Evolutionary conservation across 2,113 vertebrate genomes (phyloP).

Genomic region (Archilochus colubris): DNA sequence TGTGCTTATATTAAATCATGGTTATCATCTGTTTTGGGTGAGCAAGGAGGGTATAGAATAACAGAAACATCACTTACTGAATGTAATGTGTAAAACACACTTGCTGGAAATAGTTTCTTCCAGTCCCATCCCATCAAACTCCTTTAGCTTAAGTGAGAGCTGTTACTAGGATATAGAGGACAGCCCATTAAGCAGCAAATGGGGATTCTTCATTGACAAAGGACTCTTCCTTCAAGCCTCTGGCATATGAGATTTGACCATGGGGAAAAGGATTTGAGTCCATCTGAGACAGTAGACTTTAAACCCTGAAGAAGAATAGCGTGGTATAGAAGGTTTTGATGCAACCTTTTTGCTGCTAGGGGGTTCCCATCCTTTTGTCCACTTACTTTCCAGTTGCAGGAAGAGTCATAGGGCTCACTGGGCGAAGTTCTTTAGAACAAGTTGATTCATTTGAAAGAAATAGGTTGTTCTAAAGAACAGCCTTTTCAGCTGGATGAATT

Average conservation of each 20-base stretch:
- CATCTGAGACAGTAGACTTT: not conserved
- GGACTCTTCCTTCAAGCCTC: not conserved
- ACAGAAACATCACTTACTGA: not conserved
- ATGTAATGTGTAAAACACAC: no score
- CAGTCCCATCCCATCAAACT: not conserved
- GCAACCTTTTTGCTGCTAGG: not conserved
- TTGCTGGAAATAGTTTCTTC: not conserved
- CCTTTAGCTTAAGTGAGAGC: not conserved
- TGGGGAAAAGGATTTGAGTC: not conserved
- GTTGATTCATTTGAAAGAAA: not conserved
- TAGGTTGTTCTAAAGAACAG: not conserved
- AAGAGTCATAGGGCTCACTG: not conserved
- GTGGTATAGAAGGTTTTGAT: not conserved
- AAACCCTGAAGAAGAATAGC: not conserved
- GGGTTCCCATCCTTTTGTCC: not conserved
- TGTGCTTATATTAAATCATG: not conserved
- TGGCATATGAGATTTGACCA: not conserved
- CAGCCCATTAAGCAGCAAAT: rapidly evolving
- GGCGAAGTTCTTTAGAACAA: not conserved
- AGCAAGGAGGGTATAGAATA: not conserved
- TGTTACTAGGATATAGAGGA: not conserved
- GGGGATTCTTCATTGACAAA: not conserved
- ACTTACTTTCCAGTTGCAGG: not conserved
- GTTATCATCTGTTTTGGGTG: not conserved
- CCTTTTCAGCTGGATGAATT: not conserved